Evolutionary conservation across 2,888 invertebrate species (phyloP), one percentile per base, ranked within the genome.

Genomic region (Holacanthella duospinosa): DNA sequence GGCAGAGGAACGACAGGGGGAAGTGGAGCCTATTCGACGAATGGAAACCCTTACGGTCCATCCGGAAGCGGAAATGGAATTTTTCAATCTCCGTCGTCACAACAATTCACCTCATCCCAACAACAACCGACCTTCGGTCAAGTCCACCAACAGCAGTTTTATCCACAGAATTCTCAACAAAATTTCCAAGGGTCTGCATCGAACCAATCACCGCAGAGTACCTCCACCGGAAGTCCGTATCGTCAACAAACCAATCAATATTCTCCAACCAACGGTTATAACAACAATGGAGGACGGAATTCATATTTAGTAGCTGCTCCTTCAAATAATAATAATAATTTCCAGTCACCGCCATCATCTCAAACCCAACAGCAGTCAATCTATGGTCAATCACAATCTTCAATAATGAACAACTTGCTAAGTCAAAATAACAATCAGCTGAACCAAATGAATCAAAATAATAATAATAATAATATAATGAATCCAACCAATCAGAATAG

Each of bases 41-140:
- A 68, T 68, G 68, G 70, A 70, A 68, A 68, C 70, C 43, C 63
- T 70, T 66, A 64, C 68, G 60, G 65, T 70, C 36, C 68, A 70
- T 56, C 70, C 70, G 64, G 70, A 70, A 29, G 66, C 64, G 29
- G 43, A 19, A 43, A 19, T 25, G 21, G 19, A 6, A 26, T 12
- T 26, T 26, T 26, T 6, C 55, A 26, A 55, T 55, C 55, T 12
- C 25, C 29, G 21, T 55, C 27, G 25, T n/a, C 4, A 53, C 25
- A 24, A 55, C 29, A 6, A 55, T 26, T 53, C 6, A 53, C 54
- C 54, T 6, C 57, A 27, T 54, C 43, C n/a, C 59, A 58, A 25
- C 61, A 58, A 55, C 64, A 61, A 29, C 57, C 19, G 26, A 24
- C 53, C 3, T 56, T 2, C 36, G n/a, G 16, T 2, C 16, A 48